Evolutionary conservation across 2,888 invertebrate species (phyloP), one percentile per base, ranked within the genome.

Genomic region (Strigamia transsilvanica): DNA sequence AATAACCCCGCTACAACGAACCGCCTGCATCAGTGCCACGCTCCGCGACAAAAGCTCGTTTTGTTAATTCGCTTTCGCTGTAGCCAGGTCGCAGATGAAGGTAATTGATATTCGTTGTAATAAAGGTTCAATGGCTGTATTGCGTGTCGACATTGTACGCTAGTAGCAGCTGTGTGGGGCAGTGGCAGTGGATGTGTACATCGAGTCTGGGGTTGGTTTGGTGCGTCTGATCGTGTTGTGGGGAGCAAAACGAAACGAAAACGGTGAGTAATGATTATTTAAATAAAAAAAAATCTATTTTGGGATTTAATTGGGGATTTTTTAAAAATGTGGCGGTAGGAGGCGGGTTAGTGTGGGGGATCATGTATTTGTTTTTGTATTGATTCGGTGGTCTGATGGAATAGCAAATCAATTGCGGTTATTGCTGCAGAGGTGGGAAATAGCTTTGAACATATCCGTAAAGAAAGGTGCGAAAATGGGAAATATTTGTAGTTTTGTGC

Each of bases 51-150:
- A 32, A 32, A 73, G 73, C 7, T 10, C 32, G 73, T 9, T 10
- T 21, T n/a, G 61, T 27, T 73, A 73, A 73, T 73, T 32, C 27
- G 73, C 27, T 2, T 27, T 73, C 73, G 73, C n/a, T 15, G 12
- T 32, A 32, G 32, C 73, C 27, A 27, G 73, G 73, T 73, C 18
- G 15, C 27, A 73, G 73, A 73, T 32, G 73, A 73, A 27, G 73
- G 73, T 73, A 73, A 73, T 73, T 73, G 73, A 73, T 73, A 73
- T 73, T 73, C 73, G 73, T 32, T 73, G 73, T 73, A 73, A 73
- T 73, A 73, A 73, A 73, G 73, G 73, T 73, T 73, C 73, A 32
- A 73, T 73, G 73, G 73, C 73, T 73, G 73, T 73, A 73, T 73
- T 73, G 73, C 73, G 73, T 73, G 73, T 73, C 73, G 73, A 73